Conservation (phyloP, 2,113 vertebrate genomes). For the Propithecus coquereli region DNA sequence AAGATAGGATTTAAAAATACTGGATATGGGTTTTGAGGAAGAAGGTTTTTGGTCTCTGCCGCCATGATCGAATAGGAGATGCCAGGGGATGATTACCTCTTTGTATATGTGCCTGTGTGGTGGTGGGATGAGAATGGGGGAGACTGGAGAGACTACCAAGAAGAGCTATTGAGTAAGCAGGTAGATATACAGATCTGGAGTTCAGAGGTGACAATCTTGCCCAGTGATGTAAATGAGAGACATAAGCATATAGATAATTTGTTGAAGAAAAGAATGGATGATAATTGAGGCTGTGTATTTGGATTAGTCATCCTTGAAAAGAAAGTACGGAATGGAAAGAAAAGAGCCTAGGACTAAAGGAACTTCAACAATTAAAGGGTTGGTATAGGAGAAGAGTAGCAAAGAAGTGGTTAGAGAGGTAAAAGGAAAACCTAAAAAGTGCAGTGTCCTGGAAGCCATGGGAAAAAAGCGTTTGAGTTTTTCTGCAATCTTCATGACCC, state of each 20-base stretch:
- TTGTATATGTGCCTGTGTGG: not conserved
- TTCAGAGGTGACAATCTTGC: not conserved
- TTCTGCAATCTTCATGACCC: not conserved
- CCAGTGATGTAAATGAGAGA: not conserved
- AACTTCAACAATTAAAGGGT: not conserved
- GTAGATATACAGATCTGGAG: not conserved
- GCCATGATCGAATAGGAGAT: not conserved
- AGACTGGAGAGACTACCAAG: not conserved
- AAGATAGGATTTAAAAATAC: conserved; percentile 12
- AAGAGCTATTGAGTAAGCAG: not conserved
- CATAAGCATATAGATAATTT: not conserved
- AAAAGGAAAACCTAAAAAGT: not conserved
- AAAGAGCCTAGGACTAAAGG: not conserved
- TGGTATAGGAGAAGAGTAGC: not conserved
- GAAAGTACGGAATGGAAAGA: not conserved
- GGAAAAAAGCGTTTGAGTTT: not conserved
- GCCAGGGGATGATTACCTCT: not conserved
- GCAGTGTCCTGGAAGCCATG: not conserved
- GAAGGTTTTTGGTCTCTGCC: not conserved
- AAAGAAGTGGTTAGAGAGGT: not conserved
- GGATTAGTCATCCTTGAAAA: not conserved
- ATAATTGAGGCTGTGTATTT: not conserved
- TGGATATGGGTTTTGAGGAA: not conserved
- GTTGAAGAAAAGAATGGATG: conserved; percentile 21
- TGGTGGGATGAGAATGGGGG: not conserved